Percentiles rank a stretch among this genome's conserved stretches.
phyloP scores from a whole-genome alignment of 2,113 vertebrate genomes.

The Pogonocichla stellata region DNA sequence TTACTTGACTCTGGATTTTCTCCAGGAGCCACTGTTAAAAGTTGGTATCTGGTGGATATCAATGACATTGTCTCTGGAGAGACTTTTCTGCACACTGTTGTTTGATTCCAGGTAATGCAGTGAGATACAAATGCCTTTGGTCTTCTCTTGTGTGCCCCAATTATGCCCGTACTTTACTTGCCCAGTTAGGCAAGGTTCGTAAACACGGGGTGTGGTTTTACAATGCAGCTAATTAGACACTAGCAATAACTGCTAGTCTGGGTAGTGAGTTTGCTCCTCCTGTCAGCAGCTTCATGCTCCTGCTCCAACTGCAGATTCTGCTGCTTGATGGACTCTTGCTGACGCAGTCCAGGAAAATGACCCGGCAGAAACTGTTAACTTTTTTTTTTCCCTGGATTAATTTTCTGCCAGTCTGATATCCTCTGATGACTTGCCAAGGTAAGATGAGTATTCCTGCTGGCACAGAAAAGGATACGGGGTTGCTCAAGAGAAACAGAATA shows the following conservation, averaged over 20 bases:
- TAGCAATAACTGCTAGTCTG: background rate
- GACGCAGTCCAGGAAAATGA: background rate
- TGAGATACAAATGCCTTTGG: background rate
- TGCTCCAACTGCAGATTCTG: background rate
- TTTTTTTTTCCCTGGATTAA: background rate
- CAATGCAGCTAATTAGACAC: background rate
- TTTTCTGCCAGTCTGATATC: background rate
- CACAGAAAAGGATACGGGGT: background rate
- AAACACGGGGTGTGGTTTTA: background rate
- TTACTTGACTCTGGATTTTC: background rate
- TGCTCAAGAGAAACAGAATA: background rate
- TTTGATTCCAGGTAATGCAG: background rate
- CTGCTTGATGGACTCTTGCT: background rate
- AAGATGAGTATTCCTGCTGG: background rate
- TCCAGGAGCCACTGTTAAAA: background rate
- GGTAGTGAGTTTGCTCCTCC: background rate
- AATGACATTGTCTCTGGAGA: background rate
- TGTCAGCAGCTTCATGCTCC: background rate
- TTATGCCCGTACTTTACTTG: background rate
- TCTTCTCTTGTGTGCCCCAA: background rate
- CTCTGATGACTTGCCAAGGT: conserved; percentile 11
- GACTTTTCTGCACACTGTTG: background rate
- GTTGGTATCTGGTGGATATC: background rate
- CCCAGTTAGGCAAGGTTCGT: background rate
- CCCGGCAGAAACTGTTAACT: background rate